A percentile compares a stretch with the other conserved stretches of the same genome.
phyloP scores from a whole-genome alignment of 2,797 vertebrate genomes.

The Cryptoprocta ferox region DNA sequence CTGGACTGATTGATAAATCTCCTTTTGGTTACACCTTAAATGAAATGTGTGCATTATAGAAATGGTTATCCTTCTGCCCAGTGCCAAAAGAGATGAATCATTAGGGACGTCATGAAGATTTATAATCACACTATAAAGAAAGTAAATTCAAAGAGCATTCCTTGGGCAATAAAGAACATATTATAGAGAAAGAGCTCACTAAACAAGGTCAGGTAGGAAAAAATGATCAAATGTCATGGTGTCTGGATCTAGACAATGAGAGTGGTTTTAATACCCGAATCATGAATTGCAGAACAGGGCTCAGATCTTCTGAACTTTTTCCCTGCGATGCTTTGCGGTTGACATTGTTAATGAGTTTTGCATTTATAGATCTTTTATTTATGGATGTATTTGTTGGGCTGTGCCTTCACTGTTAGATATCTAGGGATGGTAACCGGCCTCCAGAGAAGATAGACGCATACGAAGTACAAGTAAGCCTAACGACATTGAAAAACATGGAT shows the following conservation, averaged over 20 bases:
- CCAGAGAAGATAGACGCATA: neutral
- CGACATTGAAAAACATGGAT: neutral
- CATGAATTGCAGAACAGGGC: neutral
- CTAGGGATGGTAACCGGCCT: neutral
- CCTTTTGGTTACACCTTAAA: conserved; percentile 68
- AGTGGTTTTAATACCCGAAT: neutral
- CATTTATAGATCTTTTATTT: neutral
- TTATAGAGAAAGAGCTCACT: conserved; percentile 70
- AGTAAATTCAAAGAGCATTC: conserved; percentile 75
- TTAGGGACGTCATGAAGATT: conserved; percentile 78
- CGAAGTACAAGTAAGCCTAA: neutral
- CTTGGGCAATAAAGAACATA: conserved; percentile 74
- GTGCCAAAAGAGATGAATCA: conserved; percentile 66
- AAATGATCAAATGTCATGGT: conserved; percentile 31
- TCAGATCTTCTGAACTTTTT: neutral
- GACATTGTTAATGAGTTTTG: neutral
- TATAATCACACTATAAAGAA: conserved; percentile 66
- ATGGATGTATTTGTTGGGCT: neutral
- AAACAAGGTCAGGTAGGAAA: conserved; percentile 69
- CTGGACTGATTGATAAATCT: conserved; percentile 56
- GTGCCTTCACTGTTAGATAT: neutral
- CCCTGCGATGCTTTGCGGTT: neutral
- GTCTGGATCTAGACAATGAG: neutral
- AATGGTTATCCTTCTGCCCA: conserved; percentile 60
- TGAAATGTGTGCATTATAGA: conserved; percentile 67